Evolutionary conservation across 2,113 vertebrate species (phyloP), one percentile per base, ranked within the genome.

Genomic region (Gasterosteus aculeatus): DNA sequence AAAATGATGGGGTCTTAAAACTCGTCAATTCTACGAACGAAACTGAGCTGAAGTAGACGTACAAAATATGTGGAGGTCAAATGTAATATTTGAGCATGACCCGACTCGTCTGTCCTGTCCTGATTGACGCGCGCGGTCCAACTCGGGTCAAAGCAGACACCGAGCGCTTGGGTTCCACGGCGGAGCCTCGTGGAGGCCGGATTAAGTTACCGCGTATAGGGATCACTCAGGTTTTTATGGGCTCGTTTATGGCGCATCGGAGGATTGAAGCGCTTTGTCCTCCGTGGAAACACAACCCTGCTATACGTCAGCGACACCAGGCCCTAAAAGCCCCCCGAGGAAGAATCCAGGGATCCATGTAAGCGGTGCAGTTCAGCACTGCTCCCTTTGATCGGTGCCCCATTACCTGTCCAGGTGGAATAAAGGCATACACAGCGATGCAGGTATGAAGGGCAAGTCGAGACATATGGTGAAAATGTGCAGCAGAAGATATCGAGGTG

Each of bases 361-460:
- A 38, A 7, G 35, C 49, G 56, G 39, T 22, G 10, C 16, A 72
- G 69, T 46, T 38, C 41, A 70, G 29, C 29, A 62, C 75, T 82
- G 76, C 79, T 78, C 63, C 59, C 56, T 83, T 88, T 63, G 56
- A 84, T 80, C 78, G 86, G 89, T 60, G 81, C 78, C 46, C 51
- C 75, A 80, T 87, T 88, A 82, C 51, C 81, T 73, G 71, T 18
- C 56, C 54, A 82, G 66, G 67, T 68, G 75, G 77, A 85, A 87
- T 60, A 62, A 42, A 60, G 65, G 78, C 83, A 83, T 59, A 59
- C 44, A 51, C 72, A 49, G 54, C 29, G 80, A 86, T 68, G 85
- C 73, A 91, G 84, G 88, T 88, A 91, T 92, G 90, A 82, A 44
- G 42, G 42, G 22, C 47, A 92, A 88, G 91, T 90, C 89, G 61